These are phyloP conservation scores for Diploscapter pachys DNA, from an alignment of 1,140 invertebrate species.

Conservation along the genomic window DNA sequence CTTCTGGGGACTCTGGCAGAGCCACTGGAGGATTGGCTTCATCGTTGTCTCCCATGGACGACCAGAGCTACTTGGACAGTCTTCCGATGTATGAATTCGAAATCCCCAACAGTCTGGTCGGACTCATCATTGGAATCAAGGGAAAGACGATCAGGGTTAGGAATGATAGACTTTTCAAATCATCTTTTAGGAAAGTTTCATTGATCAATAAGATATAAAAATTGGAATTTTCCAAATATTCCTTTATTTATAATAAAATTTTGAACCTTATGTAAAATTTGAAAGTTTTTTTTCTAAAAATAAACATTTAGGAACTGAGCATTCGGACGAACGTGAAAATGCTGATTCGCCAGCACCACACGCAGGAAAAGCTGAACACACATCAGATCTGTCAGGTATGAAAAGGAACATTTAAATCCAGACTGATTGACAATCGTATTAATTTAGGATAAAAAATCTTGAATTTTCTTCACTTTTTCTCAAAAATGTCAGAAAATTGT, in stretches of 20 bases:
- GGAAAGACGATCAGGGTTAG: slow-evolving; percentile 56
- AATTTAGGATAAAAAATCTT: too few species aligned
- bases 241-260: too few species aligned
- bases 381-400: slow-evolving; percentile 58
- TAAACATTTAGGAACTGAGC: slow-evolving; percentile 52
- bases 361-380: slow-evolving; percentile 42
- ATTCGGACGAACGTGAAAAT: slow-evolving; percentile 51
- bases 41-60: slow-evolving; percentile 31
- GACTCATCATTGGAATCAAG: slow-evolving; percentile 55
- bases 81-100: slow-evolving; percentile 58
- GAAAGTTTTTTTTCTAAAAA: background rate
- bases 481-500: background rate
- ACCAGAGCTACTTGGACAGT: slow-evolving; percentile 14
- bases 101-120: slow-evolving; percentile 57
- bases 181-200: background rate
- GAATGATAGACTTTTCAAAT: background rate
- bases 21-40: slow-evolving; percentile 41
- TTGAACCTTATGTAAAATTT: too few species aligned
- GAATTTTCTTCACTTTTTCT: too few species aligned
- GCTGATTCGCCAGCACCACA: slow-evolving; percentile 57
- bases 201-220: slow-evolving; percentile 4
- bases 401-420: slow-evolving; percentile 1
- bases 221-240: background rate
- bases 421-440: background rate
- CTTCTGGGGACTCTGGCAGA: slow-evolving; percentile 37